Percentiles rank a stretch among this genome's conserved stretches.
These are phyloP conservation scores for Phymastichus coffea DNA, from an alignment of 1,140 invertebrate genomes.

Conservation along the genomic window DNA sequence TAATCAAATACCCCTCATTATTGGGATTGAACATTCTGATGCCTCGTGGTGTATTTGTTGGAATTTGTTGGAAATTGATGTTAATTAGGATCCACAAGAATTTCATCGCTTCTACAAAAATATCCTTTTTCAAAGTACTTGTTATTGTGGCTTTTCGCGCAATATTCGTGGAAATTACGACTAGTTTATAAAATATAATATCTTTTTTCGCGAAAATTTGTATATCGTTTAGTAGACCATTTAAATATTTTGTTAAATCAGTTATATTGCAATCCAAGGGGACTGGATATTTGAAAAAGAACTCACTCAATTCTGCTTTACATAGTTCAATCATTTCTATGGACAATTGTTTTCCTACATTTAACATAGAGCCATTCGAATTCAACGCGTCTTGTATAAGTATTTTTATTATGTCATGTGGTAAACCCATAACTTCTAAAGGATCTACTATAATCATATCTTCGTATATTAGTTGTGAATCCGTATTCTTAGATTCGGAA, in stretches of 20 bases:
- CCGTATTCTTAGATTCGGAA: neutral
- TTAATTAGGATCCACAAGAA: constrained; percentile 27
- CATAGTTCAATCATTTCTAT: neutral
- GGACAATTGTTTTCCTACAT: neutral
- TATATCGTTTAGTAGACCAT: constrained; percentile 14
- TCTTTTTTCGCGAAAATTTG: constrained; percentile 5
- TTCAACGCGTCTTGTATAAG: neutral
- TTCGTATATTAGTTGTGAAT: neutral
- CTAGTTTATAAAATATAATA: constrained; percentile 28
- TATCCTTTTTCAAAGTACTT: neutral
- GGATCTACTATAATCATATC: constrained; percentile 6
- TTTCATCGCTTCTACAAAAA: constrained; percentile 15
- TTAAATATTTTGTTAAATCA: constrained; percentile 12
- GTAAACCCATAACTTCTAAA: constrained; percentile 1
- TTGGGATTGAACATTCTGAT: neutral
- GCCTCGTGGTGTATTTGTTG: neutral
- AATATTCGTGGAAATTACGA: constrained; percentile 20
- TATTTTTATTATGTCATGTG: neutral
- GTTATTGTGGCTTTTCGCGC: neutral
- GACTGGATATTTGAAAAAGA: constrained; percentile 18
- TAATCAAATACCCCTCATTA: constrained; percentile 1
- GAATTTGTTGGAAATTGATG: constrained; percentile 11
- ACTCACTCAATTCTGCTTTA: constrained; percentile 18
- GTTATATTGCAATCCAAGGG: neutral
- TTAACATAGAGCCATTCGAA: constrained; percentile 16